These are phyloP conservation scores for Dione juno DNA, from an alignment of 2,888 invertebrate species.

Conservation along the genomic window DNA sequence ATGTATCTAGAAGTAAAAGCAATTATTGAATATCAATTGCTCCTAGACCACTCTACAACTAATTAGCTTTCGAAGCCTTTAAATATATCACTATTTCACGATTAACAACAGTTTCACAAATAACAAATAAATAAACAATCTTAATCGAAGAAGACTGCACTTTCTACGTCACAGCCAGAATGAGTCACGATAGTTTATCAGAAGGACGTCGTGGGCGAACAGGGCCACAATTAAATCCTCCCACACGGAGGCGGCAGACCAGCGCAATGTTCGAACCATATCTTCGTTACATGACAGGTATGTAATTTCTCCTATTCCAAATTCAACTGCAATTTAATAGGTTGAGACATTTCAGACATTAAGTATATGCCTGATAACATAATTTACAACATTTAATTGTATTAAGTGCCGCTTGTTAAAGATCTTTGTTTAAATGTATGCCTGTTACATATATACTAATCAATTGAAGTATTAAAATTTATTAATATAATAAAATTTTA, in stretches of 20 bases:
- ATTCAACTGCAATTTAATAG: slow-evolving; percentile 8
- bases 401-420: neutral
- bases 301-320: slow-evolving; percentile 30
- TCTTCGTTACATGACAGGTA: slow-evolving; percentile 43
- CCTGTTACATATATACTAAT: neutral
- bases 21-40: slow-evolving; percentile 3
- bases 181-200: slow-evolving; percentile 50
- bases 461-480: neutral
- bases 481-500: too few species aligned
- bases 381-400: neutral
- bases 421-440: too few species aligned
- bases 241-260: slow-evolving; percentile 40
- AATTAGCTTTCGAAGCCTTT: slow-evolving; percentile 11
- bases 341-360: slow-evolving; percentile 18
- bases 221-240: slow-evolving; percentile 49
- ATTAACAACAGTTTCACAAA: slow-evolving; percentile 21
- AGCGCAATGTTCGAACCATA: slow-evolving; percentile 40
- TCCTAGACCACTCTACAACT: neutral
- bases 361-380: slow-evolving; percentile 6
- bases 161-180: slow-evolving; percentile 46
- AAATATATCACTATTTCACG: slow-evolving; percentile 21
- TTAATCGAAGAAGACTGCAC: slow-evolving; percentile 40
- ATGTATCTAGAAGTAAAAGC: neutral
- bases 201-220: slow-evolving; percentile 49
- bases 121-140: slow-evolving; percentile 23